Evolutionary conservation across 2,888 invertebrate species (phyloP), one percentile per base, ranked within the genome.

Genomic region (Amorpha juglandis): DNA sequence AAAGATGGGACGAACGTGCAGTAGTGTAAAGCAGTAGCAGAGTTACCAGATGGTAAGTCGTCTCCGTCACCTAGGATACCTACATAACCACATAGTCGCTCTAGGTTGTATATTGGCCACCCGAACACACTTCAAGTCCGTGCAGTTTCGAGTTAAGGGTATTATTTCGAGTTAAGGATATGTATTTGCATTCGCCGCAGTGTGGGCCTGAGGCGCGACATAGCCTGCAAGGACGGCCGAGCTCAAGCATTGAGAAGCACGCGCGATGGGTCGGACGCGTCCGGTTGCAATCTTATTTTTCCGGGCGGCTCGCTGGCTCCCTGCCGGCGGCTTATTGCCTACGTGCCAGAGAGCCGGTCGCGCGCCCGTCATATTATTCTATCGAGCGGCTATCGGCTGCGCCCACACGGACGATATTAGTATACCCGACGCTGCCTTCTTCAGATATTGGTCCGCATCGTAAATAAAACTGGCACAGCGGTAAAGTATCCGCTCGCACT

Each of bases 241-340:
- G 38, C 38, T 38, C 9, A 38, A 35, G 35, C 80, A 79, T 82
- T 78, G 82, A 81, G 78, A 78, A 75, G 84, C 87, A 87, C 87
- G 88, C 84, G 80, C 81, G 80, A 78, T 69, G 71, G 74, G 77
- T 78, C 81, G 74, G 76, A 75, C 75, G 73, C 79, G 80, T 80
- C 79, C 84, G 81, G 80, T 81, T 86, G 89, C 91, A 90, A 91
- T 91, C 90, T 91, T 91, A 92, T 92, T 92, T 90, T 90, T 88
- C 89, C 86, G 86, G 81, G 79, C 83, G 83, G 84, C 78, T 79
- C 82, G 83, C 86, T 87, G 87, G 90, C 89, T 80, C 83, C 79
- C 82, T 87, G 90, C 88, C 89, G 85, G 86, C 81, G 87, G 90
- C 92, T 92, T 93, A 93, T 93, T 93, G 92, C 92, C 90, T 92